These are phyloP conservation scores for Pollenia amentaria DNA, from an alignment of 2,888 invertebrate species.

Conservation along the genomic window DNA sequence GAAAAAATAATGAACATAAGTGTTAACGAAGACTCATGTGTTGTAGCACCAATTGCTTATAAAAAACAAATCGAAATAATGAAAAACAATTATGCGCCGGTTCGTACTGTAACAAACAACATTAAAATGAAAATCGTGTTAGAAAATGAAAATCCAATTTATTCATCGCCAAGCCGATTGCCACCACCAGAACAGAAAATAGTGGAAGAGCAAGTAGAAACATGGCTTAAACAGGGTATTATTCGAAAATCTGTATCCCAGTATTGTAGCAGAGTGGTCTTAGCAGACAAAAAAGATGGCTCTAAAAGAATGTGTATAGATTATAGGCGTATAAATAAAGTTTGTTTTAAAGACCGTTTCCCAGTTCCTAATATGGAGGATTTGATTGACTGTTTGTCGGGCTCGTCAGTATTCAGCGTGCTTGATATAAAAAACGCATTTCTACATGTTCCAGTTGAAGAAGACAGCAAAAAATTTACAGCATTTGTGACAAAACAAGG, in stretches of 20 bases:
- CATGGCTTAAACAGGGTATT: conserved; percentile 47
- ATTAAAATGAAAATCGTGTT: conserved; percentile 67
- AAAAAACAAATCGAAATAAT: conserved; percentile 40
- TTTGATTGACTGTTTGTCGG: conserved; percentile 27
- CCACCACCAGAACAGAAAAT: conserved; percentile 53
- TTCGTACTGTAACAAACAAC: conserved; percentile 13
- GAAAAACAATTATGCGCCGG: conserved; percentile 25
- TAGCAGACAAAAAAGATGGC: conserved; percentile 59
- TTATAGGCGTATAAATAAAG: conserved; percentile 43
- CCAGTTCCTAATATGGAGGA: conserved; percentile 35
- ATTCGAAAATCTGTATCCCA: conserved; percentile 62
- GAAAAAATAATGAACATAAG: conserved; percentile 27
- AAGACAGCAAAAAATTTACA: not conserved
- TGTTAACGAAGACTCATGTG: not conserved
- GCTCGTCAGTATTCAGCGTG: conserved; percentile 34
- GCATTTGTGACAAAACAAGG: conserved; percentile 57
- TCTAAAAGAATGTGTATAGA: conserved; percentile 42
- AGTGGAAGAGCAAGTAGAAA: conserved; percentile 51
- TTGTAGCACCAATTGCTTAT: conserved; percentile 37
- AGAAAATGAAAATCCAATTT: conserved; percentile 40
- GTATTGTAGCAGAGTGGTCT: conserved; percentile 55
- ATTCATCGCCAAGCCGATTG: conserved; percentile 46
- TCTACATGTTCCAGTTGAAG: conserved; percentile 63
- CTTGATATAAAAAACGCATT: conserved; percentile 62
- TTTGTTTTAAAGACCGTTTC: conserved; percentile 1